Percentiles rank a stretch among this genome's conserved stretches.
Evolutionary conservation across 2,113 vertebrate species (phyloP).

Genomic region (Bombycilla garrulus): DNA sequence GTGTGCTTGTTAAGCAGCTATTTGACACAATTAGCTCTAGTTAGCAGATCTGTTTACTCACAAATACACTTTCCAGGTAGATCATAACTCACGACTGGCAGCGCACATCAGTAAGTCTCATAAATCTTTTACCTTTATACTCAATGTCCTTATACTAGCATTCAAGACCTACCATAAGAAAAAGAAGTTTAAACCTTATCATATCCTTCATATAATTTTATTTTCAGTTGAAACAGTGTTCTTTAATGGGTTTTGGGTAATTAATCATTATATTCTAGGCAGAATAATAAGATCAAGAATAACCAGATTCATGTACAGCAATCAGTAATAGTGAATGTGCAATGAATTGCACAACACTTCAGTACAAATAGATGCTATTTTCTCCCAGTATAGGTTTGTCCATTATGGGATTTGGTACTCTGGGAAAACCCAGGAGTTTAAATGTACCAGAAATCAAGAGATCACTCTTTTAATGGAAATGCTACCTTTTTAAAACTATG

Average conservation of each 20-base stretch:
- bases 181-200: neutral
- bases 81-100: neutral
- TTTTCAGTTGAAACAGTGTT: neutral
- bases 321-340: neutral
- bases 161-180: neutral
- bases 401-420: neutral
- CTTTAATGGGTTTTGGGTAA: neutral
- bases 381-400: neutral
- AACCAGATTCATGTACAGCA: neutral
- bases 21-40: conserved; percentile 25
- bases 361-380: neutral
- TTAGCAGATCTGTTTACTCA: conserved; percentile 24
- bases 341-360: neutral
- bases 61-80: neutral
- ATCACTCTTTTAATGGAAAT: neutral
- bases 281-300: neutral
- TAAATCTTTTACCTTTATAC: neutral
- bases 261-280: neutral
- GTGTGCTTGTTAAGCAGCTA: conserved; percentile 9
- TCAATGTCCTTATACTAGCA: neutral
- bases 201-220: neutral
- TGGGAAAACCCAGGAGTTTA: neutral
- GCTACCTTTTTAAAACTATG: neutral
- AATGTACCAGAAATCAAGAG: neutral
- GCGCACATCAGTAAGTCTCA: neutral